Base-by-base conservation (phyloP, 2,113 vertebrate genomes). In the Scomber japonicus region DNA sequence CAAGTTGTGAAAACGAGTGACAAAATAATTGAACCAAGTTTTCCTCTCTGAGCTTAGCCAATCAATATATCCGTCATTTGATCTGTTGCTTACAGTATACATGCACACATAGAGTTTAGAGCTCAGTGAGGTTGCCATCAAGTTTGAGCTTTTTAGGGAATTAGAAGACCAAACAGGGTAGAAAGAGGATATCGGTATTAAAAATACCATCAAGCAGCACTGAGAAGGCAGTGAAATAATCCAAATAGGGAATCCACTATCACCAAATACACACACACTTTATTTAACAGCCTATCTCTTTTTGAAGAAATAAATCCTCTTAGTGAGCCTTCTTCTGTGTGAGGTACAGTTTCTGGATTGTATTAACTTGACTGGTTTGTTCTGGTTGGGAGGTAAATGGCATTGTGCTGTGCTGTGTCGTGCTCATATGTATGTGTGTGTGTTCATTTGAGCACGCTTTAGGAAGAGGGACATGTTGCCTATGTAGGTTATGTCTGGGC, bases 241-340 rank as follows among this genome's bases (percentile, higher is more conserved):
- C 93, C 91, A 90, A 90, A 91, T 83, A 83, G 86, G 84, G 82
- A 90, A 80, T 88, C 85, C 81, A 56, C 90, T 91, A 90, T 89
- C 89, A 59, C 68, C 79, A 90, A 84, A 89, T 60, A 89, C 85
- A 85, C 83, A 82, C 87, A 71, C 73, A 69, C 71, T 74, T 84
- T 74, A 89, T 90, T 87, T 85, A 82, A 87, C 73, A 81, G 82
- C 85, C 82, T 87, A 86, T 90, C 81, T 85, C 80, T 83, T 88
- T 89, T 66, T 88, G 81, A 78, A 76, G 90, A 89, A 92, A 87
- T 91, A 93, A 94, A 93, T 93, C 92, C 91, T 91, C 91, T 94
- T 93, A 91, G 83, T 65, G 84, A 91, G 76, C 69, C 86, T 61
- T 86, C 78, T 89, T 87, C 76, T 90, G 83, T 86, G 68, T 67